Conservation (phyloP, 2,797 vertebrate species). For the Nannoperca obscura region DNA sequence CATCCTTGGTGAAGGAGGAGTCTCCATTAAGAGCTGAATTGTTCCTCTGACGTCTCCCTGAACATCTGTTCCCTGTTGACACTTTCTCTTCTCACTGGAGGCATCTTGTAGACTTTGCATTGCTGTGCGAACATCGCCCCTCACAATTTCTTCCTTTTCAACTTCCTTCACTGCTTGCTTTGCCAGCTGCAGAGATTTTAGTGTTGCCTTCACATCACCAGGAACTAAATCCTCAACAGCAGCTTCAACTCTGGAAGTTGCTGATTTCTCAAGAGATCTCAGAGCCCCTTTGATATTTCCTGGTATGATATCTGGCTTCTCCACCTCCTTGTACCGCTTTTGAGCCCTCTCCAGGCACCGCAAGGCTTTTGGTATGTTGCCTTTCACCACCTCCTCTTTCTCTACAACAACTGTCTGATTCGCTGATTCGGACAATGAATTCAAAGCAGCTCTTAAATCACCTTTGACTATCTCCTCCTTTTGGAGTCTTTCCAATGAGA, state of each 20-base stretch:
- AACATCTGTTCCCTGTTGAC: slow-evolving; percentile 80
- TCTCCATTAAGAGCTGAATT: slow-evolving; percentile 86
- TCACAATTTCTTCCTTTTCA: slow-evolving; percentile 85
- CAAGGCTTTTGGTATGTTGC: slow-evolving; percentile 86
- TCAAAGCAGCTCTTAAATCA: slow-evolving; percentile 89
- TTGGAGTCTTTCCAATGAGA: slow-evolving; percentile 75
- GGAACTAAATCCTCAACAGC: slow-evolving; percentile 87
- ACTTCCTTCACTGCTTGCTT: slow-evolving; percentile 83
- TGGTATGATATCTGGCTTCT: slow-evolving; percentile 87
- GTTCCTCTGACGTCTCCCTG: slow-evolving; percentile 85
- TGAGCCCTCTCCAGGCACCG: slow-evolving; percentile 88
- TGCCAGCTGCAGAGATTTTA: slow-evolving; percentile 89
- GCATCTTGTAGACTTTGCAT: slow-evolving; percentile 82
- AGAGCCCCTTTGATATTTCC: slow-evolving; percentile 89
- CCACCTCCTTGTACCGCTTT: slow-evolving; percentile 81
- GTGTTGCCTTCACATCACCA: slow-evolving; percentile 88
- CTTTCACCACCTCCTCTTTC: slow-evolving; percentile 91
- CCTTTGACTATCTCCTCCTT: slow-evolving; percentile 91
- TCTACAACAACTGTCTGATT: slow-evolving; percentile 87
- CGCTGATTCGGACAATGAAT: slow-evolving; percentile 87
- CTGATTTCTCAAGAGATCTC: slow-evolving; percentile 89
- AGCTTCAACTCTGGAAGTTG: slow-evolving; percentile 84
- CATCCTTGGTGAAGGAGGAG: slow-evolving; percentile 78
- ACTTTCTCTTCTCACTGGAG: slow-evolving; percentile 80
- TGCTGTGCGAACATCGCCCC: slow-evolving; percentile 81